Conservation (phyloP, 2,113 vertebrate genomes). For the Thinocorus orbignyianus region DNA sequence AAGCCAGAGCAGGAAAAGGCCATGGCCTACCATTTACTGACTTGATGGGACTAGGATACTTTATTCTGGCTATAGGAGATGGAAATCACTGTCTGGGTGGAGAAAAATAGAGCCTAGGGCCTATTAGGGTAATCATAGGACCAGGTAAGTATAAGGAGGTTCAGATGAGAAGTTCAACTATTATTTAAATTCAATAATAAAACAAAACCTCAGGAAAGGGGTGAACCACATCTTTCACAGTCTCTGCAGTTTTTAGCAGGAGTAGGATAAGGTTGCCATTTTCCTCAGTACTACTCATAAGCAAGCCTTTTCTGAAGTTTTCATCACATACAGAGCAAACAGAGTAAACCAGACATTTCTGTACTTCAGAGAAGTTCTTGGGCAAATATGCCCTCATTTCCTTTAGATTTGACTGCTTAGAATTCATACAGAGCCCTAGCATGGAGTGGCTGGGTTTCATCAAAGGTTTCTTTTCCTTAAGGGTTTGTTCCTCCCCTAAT, state of each 20-base stretch:
- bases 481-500: not conserved
- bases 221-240: not conserved
- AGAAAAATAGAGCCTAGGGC: not conserved
- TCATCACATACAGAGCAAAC: not conserved
- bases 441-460: not conserved
- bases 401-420: not conserved
- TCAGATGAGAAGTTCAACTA: not conserved
- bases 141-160: not conserved
- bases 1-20: not conserved
- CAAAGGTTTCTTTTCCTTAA: constrained; percentile 15
- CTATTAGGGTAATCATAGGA: not conserved
- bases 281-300: not conserved
- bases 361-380: not conserved
- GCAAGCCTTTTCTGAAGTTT: not conserved
- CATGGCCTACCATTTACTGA: not conserved
- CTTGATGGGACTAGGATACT: not conserved
- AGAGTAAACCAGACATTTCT: not conserved
- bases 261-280: not conserved
- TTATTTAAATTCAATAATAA: not conserved
- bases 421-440: not conserved
- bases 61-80: not conserved
- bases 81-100: not conserved
- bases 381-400: constrained; percentile 3
- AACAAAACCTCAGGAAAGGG: not conserved
- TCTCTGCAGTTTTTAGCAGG: not conserved